phyloP scores from a whole-genome alignment of 2,888 invertebrate species.

The Rhabditoides inermis region DNA sequence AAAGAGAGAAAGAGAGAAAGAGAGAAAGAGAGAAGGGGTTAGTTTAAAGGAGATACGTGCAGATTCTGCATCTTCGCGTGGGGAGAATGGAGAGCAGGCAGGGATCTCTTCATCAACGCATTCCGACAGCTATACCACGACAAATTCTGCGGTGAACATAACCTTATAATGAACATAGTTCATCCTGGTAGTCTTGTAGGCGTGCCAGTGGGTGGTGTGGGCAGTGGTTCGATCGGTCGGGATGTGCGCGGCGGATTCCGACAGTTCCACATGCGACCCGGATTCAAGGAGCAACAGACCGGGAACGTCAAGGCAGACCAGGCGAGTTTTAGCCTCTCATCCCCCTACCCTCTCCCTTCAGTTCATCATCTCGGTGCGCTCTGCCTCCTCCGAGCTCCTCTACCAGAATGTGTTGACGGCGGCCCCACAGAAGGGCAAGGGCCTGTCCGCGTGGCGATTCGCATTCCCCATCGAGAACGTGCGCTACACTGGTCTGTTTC shows the following conservation, averaged over 20 bases:
- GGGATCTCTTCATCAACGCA: no score
- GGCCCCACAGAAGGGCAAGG: not conserved
- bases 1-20: not conserved
- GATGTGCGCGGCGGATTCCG: constrained; percentile 80
- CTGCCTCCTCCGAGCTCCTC: constrained; percentile 7
- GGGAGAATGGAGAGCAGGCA: no score
- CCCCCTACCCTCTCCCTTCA: no score
- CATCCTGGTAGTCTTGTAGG: no score
- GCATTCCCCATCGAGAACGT: no score
- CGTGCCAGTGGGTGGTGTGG: constrained; percentile 53
- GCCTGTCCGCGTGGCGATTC: constrained; percentile 10
- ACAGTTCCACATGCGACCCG: constrained; percentile 76
- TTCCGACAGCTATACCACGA: no score
- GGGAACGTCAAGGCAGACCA: constrained; percentile 28
- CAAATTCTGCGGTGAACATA: no score
- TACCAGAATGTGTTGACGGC: constrained; percentile 43
- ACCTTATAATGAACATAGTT: no score
- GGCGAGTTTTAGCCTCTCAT: constrained; percentile 1
- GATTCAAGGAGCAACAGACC: constrained; percentile 75
- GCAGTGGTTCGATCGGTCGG: constrained; percentile 74
- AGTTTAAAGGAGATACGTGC: no score
- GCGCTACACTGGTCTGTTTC: constrained; percentile 72
- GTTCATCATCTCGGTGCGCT: constrained; percentile 73
- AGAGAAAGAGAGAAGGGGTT: not conserved
- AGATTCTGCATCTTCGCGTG: no score